Evolutionary conservation across 2,113 vertebrate species (phyloP), one percentile per base, ranked within the genome.

Genomic region (Stomatorhinus ivindoensis): DNA sequence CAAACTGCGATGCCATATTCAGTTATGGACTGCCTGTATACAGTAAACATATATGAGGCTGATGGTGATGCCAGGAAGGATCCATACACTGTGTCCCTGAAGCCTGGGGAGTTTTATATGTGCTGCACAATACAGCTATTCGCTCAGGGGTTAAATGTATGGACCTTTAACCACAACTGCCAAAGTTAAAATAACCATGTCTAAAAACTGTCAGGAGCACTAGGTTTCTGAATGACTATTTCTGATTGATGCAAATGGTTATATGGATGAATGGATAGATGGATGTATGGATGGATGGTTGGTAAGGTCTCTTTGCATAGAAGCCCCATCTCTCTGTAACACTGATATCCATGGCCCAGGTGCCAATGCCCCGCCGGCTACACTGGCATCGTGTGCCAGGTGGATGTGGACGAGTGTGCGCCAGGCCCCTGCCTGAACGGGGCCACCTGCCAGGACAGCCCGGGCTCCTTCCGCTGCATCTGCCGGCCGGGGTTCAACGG

Each of bases 401-500:
- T 97, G 92, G 96, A 99, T 86, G 95, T 97, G 93, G 96, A 99
- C 58, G 98, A 99, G 69, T 99, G 98, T 90, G 95, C 95, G 24
- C 97, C 98, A 0, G 97, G 95, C 93, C 98, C 98, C 8, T 99
- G 98, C 76, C 94, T 95, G 94, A 99, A 99, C 73, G 96, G 96
- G 31, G 98, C 97, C 86, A 98, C 96, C 61, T 99, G 98, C 91
- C 91, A 97, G 92, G 98, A 99, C 92, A 96, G 95, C 19, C 94
- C 97, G 87, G 97, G 97, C 50, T 95, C 96, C 1, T 99, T 95
- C 92, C 92, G 94, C 91, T 99, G 98, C 95, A 97, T 97, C 95
- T 99, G 98, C 95, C 97, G 91, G 83, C 98, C 98, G 92, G 98
- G 98, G 95, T 99, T 99, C 97, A 98, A 97, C 93, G 98, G 98